Base-by-base conservation (phyloP, 1,140 invertebrate species). In the Drosophila rhopaloa region DNA sequence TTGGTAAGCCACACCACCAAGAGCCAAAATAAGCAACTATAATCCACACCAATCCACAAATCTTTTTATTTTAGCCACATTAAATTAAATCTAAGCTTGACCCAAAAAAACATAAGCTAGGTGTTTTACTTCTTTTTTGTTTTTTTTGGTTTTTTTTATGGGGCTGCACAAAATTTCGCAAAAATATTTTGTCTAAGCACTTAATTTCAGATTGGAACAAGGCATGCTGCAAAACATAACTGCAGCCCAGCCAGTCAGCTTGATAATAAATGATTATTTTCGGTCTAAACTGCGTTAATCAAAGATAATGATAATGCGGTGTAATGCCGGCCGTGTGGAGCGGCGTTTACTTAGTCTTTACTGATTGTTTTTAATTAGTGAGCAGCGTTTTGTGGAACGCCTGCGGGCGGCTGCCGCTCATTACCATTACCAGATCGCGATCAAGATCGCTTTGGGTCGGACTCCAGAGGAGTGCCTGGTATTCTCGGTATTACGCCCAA, bases 181-280 rank as follows among this genome's bases (percentile, higher is more conserved):
- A 86, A 81, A 63, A 76, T 59, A 66, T 55, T 82, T 74, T 60
- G 75, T 56, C 51, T 85, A 84, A 84, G 73, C 82, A 84, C 81
- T 85, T 84, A 81, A 85, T 85, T 85, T 84, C 29, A 46, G 44
- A 19, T 16, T 57, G 68, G 14, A 66, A 58, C 59, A 73, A 58
- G 35, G 55, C 60, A 32, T 41, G 27, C 40, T 55, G 47, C 59
- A 58, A 58, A 57, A n/a, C 63, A 70, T 37, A 71, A 71, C 54
- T 79, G 63, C 62, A 43, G 51, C 27, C 32, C 54, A 48, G 19
- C 57, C 43, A 24, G 67, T 59, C 56, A 74, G 68, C 71, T 66
- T 82, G 83, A 82, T 88, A 86, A 88, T 88, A 82, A 88, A 88
- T 86, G 79, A 86, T 86, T 86, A 88, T 83, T 88, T 88, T 82